Evolutionary conservation across 1,140 invertebrate species (phyloP).

Genomic region (Drosophila nigromelanica): DNA sequence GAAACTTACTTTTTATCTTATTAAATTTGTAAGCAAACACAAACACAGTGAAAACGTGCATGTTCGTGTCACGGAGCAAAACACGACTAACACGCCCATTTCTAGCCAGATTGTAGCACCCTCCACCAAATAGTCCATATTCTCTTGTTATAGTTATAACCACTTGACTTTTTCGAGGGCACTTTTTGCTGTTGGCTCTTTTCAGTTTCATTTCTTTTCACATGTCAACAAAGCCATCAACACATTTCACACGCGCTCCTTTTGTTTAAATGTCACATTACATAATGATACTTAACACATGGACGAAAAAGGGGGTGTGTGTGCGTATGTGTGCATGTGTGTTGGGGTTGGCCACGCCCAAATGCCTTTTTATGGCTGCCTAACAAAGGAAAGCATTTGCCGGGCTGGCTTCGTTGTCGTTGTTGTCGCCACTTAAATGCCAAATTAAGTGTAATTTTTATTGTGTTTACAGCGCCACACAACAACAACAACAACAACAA

Average conservation of each 20-base stretch:
- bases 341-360: constrained; percentile 24
- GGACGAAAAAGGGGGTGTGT: neutral
- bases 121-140: neutral
- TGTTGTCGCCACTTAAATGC: constrained; percentile 74
- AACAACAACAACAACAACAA: constrained; percentile 30
- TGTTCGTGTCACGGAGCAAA: no score
- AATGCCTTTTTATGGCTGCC: constrained; percentile 56
- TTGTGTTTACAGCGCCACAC: constrained; percentile 66
- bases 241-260: constrained; percentile 45
- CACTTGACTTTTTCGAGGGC: constrained; percentile 51
- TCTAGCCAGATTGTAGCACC: neutral
- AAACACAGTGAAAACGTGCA: no score
- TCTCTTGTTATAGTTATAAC: constrained; percentile 53
- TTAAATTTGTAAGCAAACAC: no score
- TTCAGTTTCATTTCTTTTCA: constrained; percentile 55
- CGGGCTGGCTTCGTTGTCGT: constrained; percentile 28
- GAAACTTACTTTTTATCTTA: no score
- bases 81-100: no score
- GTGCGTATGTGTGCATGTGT: neutral
- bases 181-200: constrained; percentile 17
- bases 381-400: constrained; percentile 45
- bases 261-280: constrained; percentile 77
- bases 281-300: constrained; percentile 74
- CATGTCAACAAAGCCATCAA: constrained; percentile 56
- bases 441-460: constrained; percentile 82